Conservation (phyloP, 2,888 invertebrate genomes). For the Endomychus coccineus region DNA sequence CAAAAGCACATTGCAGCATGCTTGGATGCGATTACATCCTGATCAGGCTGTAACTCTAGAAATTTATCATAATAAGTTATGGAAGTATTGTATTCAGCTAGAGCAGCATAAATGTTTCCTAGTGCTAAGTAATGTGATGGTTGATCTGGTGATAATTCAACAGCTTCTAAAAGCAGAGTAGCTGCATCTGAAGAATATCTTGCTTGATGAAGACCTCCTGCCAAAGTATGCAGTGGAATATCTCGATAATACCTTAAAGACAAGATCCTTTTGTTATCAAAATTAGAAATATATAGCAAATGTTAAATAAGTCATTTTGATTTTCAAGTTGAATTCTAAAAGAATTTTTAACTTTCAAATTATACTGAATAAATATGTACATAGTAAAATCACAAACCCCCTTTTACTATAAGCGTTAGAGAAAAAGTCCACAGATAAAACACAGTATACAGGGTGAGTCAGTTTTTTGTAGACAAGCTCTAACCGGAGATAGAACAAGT, state of each 20-base stretch:
- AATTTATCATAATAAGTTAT: constrained; percentile 60
- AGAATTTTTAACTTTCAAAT: too few relatives aligned
- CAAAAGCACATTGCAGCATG: constrained; percentile 62
- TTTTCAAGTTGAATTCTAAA: too few relatives aligned
- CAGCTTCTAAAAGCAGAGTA: constrained; percentile 62
- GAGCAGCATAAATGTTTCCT: constrained; percentile 64
- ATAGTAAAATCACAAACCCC: too few relatives aligned
- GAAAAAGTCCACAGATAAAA: too few relatives aligned
- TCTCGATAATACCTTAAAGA: constrained; percentile 60
- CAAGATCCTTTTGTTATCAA: too few relatives aligned
- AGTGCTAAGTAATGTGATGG: constrained; percentile 59
- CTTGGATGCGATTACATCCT: constrained; percentile 54
- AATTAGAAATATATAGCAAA: too few relatives aligned
- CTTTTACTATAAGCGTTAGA: too few relatives aligned
- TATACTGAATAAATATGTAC: constrained; percentile 5
- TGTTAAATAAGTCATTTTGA: too few relatives aligned
- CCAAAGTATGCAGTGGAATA: constrained; percentile 65
- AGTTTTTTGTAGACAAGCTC: too few relatives aligned
- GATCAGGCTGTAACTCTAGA: constrained; percentile 55
- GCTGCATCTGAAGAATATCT: constrained; percentile 63
- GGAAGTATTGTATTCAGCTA: constrained; percentile 65
- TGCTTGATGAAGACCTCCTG: constrained; percentile 63
- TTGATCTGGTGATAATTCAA: constrained; percentile 60
- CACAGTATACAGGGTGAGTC: too few relatives aligned
- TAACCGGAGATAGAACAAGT: too few relatives aligned